Base-by-base conservation (phyloP, 2,888 invertebrate genomes). In the Fragum fragum region DNA sequence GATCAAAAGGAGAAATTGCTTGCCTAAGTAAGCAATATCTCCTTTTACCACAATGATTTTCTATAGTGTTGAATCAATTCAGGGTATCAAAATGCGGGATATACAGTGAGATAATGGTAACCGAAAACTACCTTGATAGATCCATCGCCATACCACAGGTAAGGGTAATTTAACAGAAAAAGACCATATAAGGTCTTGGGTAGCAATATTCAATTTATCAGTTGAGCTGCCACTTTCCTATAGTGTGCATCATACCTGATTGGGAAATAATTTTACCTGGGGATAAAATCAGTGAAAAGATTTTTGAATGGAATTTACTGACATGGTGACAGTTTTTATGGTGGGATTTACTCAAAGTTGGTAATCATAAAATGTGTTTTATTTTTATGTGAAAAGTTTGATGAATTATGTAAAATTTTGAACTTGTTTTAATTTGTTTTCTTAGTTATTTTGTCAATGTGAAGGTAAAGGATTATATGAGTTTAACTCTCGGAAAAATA, bases 161-260 rank as follows among this genome's bases (percentile, higher is more conserved):
- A 47, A 47, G 47, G 47, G 47, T 47, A 3, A 47, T 47, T 18
- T 18, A 47, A 47, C 5, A 14, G 47, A 5, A n/a, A 47, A 47
- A 47, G n/a, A 18, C 47, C 47, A 14, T 47, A 47, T 47, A 47
- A 47, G 47, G 47, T 9, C 3, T 47, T 47, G 28, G 57, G 57
- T 57, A 57, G 57, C 57, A 23, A 57, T 57, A 57, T 57, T 21
- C 57, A 28, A 57, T 57, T 57, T 57, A 57, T 57, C 57, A 57
- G 57, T 57, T 23, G 26, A n/a, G 23, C 57, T 28, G 57, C 26
- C 57, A 57, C 11, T n/a, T 11, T 57, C 18, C n/a, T 57, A 57
- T 57, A 57, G 57, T 6, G 28, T 57, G 28, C 26, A 57, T 26
- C 57, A n/a, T 26, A 23, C 28, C 21, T 14, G 57, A 57, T 57